These are phyloP conservation scores for Salticus scenicus DNA, from an alignment of 2,888 invertebrate genomes.

Conservation along the genomic window DNA sequence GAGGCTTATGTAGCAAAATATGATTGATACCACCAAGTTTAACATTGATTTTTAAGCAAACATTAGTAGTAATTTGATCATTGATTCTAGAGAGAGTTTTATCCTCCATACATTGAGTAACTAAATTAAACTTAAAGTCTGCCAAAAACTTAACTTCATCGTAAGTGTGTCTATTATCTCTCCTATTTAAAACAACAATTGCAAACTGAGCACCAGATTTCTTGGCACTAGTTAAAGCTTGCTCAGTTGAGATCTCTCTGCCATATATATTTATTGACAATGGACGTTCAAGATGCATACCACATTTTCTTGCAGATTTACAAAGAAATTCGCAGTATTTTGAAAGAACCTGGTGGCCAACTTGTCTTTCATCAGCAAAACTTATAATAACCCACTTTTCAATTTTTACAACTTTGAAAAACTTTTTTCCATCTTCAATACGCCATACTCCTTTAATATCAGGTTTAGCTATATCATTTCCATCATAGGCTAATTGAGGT, in stretches of 20 bases:
- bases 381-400: slow-evolving; percentile 29
- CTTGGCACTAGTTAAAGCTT: slow-evolving; percentile 13
- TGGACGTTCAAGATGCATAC: slow-evolving; percentile 16
- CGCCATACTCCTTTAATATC: slow-evolving; percentile 24
- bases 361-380: slow-evolving; percentile 13
- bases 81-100: slow-evolving; percentile 73
- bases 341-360: background rate
- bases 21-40: slow-evolving; percentile 81
- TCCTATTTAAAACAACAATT: slow-evolving; percentile 14
- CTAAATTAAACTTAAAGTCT: slow-evolving; percentile 76
- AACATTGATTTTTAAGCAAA: slow-evolving; percentile 79
- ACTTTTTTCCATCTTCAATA: background rate
- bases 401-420: background rate
- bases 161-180: slow-evolving; percentile 28
- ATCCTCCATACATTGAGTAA: slow-evolving; percentile 77
- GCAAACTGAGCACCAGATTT: slow-evolving; percentile 6
- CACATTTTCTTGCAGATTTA: slow-evolving; percentile 5
- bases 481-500: slow-evolving; percentile 19
- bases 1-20: slow-evolving; percentile 73
- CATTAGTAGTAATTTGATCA: slow-evolving; percentile 72
- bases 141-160: slow-evolving; percentile 43
- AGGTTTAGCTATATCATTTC: slow-evolving; percentile 8
- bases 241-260: background rate
- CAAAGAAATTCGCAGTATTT: slow-evolving; percentile 1
- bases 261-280: background rate